Base-by-base conservation (phyloP, 2,888 invertebrate genomes). In the Quadroppia sp. region DNA sequence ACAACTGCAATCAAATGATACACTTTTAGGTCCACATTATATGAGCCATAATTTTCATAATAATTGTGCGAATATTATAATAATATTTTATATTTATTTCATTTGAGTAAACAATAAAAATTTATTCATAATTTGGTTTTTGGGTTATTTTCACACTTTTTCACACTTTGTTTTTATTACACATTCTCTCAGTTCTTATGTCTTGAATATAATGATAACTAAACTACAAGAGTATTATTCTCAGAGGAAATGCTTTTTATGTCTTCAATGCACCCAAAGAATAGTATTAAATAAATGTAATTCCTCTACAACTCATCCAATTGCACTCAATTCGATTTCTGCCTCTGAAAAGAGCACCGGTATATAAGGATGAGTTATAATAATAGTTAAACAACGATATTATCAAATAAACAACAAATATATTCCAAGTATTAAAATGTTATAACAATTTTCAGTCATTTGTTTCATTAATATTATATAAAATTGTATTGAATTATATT, bases 241-340 rank as follows among this genome's bases (percentile, higher is more conserved):
- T 59, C 59, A 28, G 28, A 59, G 59, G 59, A 30, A 59, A 59
- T 59, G 59, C 30, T n/a, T n/a, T n/a, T n/a, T n/a, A n/a, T n/a
- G n/a, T n/a, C n/a, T 59, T 17, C 28, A 28, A 59, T n/a, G n/a
- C 59, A 59, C 6, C 30, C 59, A 59, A 32, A 59, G 30, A 59
- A 59, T 59, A 59, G 59, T n/a, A 59, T 59, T 59, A 59, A 59
- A 59, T 59, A 59, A 59, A 59, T 32, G 59, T 30, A 59, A 28
- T 30, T 11, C 30, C 59, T 59, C 59, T 59, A 28, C 59, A 59
- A 59, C 59, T 59, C 28, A 59, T 59, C 28, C n/a, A 59, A n/a
- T n/a, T 59, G 28, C 28, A 28, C 30, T 28, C 59, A 59, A 59
- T 59, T 59, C 30, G 30, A 59, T 59, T 32, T 30, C 13, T 30